These are phyloP conservation scores for Staurois parvus DNA, from an alignment of 2,797 vertebrate species.

Conservation along the genomic window DNA sequence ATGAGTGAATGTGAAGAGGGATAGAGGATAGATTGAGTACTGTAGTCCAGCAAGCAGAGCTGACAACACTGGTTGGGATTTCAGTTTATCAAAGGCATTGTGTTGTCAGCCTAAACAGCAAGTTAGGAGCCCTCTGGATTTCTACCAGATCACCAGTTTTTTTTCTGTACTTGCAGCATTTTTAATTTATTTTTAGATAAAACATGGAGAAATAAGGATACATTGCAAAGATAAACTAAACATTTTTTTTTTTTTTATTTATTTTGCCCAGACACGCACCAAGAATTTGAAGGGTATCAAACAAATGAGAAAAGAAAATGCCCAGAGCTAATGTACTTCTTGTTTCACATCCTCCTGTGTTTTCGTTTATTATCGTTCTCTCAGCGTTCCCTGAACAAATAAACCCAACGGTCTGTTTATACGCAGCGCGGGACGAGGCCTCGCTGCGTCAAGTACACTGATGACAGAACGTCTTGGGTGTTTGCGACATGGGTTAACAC, in stretches of 20 bases:
- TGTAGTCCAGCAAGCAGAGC: no score
- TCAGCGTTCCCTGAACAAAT: conserved; percentile 69
- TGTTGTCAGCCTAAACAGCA: not conserved
- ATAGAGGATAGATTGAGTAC: no score
- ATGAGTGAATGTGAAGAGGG: no score
- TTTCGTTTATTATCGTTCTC: conserved; percentile 68
- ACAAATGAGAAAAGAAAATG: conserved; percentile 60
- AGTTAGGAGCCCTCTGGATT: not conserved
- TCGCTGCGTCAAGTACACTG: conserved; percentile 48
- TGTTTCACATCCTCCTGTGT: conserved; percentile 59
- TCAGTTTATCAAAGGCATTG: not conserved
- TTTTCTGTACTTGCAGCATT: no score
- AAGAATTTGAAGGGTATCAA: not conserved
- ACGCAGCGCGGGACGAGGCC: conserved; percentile 61
- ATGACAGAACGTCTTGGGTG: conserved; percentile 63
- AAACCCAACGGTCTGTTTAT: conserved; percentile 69
- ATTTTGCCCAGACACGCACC: not conserved
- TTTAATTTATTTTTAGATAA: not conserved
- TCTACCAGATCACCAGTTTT: no score
- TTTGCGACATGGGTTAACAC: conserved; percentile 52
- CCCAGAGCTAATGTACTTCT: conserved; percentile 55
- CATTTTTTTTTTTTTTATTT: no score
- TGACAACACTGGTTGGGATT: not conserved
- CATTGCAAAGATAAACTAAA: no score
- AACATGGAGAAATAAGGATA: no score